Percentiles rank a stretch among this genome's conserved stretches.
phyloP scores from a whole-genome alignment of 2,888 invertebrate genomes.

The Drosophila paucipuncta region DNA sequence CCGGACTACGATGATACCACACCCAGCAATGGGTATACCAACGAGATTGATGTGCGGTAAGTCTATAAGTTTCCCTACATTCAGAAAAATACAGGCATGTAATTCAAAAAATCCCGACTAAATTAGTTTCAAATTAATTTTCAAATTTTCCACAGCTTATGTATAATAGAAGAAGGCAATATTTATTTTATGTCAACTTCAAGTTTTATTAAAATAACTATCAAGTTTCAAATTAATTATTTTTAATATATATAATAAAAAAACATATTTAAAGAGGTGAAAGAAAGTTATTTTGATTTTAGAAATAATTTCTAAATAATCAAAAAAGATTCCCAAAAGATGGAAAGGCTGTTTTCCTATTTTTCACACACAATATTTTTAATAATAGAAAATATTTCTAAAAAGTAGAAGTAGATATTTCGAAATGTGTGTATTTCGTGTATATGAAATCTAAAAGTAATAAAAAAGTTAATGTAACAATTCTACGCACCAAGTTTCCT shows the following conservation, averaged over 20 bases:
- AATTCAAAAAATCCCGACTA: neutral
- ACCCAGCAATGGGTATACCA: conserved; percentile 92
- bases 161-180: too few species aligned
- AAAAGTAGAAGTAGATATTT: neutral
- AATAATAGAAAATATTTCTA: neutral
- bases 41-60: conserved; percentile 93
- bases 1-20: conserved; percentile 93
- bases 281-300: neutral
- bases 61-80: conserved; percentile 5
- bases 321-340: neutral
- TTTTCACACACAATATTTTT: neutral
- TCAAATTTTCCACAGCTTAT: too few species aligned
- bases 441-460: neutral
- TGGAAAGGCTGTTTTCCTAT: neutral
- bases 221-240: neutral
- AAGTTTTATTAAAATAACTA: too few species aligned
- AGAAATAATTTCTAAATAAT: neutral
- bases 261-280: neutral
- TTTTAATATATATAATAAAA: neutral
- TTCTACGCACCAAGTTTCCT: neutral
- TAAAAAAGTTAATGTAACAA: too few species aligned
- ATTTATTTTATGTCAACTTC: too few species aligned
- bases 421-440: neutral
- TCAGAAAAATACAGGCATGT: neutral
- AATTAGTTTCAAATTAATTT: too few species aligned